phyloP scores from a whole-genome alignment of 1,140 invertebrate species.

The Agraylea sexmaculata region DNA sequence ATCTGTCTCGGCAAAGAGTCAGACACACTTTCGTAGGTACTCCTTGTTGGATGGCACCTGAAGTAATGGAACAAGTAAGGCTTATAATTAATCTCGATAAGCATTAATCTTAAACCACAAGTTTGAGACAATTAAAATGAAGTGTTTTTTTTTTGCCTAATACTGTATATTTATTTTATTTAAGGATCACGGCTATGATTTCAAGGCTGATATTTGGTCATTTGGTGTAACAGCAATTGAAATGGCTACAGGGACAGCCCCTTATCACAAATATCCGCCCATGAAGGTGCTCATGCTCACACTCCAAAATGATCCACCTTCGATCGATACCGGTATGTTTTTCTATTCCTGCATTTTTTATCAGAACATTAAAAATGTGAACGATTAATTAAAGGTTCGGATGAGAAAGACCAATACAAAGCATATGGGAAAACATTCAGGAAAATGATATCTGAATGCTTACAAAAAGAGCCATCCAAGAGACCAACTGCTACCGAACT shows the following conservation, averaged over 20 bases:
- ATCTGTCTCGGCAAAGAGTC: slow-evolving; percentile 88
- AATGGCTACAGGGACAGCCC: slow-evolving; percentile 97
- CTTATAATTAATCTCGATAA: neutral
- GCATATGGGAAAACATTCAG: slow-evolving; percentile 95
- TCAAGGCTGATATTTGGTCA: slow-evolving; percentile 99
- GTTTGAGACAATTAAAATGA: too few species aligned
- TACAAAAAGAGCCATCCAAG: slow-evolving; percentile 92
- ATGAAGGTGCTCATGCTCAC: slow-evolving; percentile 99
- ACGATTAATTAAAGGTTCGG: slow-evolving; percentile 42
- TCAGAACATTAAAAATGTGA: neutral
- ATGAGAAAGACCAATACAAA: slow-evolving; percentile 98
- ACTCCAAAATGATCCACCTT: slow-evolving; percentile 96
- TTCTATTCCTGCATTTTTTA: neutral
- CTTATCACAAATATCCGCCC: slow-evolving; percentile 99
- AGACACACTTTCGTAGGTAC: slow-evolving; percentile 96
- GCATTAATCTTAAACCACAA: too few species aligned
- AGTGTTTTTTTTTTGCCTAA: too few species aligned
- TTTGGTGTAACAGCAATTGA: slow-evolving; percentile 99
- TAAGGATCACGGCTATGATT: slow-evolving; percentile 91
- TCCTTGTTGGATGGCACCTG: slow-evolving; percentile 99
- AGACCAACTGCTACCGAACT: slow-evolving; percentile 95
- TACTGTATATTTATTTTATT: neutral
- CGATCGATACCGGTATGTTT: slow-evolving; percentile 66
- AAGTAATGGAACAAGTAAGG: slow-evolving; percentile 89
- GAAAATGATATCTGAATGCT: slow-evolving; percentile 91